Conservation (phyloP, 2,113 vertebrate species). For the Ifrita kowaldi region DNA sequence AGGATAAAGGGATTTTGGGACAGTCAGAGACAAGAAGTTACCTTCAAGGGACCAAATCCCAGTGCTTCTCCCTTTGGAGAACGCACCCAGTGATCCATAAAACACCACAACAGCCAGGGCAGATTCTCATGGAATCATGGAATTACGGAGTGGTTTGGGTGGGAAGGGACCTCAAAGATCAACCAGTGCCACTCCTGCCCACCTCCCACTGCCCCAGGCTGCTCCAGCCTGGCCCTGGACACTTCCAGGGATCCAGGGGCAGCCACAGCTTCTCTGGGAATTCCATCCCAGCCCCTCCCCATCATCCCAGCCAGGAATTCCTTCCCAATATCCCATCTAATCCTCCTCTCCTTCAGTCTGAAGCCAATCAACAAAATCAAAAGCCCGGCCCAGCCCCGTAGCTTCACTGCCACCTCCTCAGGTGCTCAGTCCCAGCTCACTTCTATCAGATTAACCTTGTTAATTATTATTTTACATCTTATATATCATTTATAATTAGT, state of each 20-base stretch:
- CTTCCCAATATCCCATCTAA: neutral
- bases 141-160: too few species aligned
- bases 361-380: neutral
- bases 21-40: too few species aligned
- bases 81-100: neutral
- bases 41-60: neutral
- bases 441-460: neutral
- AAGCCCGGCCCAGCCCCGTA: neutral
- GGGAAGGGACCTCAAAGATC: neutral
- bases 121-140: neutral
- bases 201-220: neutral
- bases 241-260: neutral
- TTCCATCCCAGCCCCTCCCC: neutral
- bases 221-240: neutral
- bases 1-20: fast-evolving
- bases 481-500: neutral
- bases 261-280: neutral
- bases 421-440: neutral
- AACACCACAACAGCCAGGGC: neutral
- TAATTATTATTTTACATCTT: neutral
- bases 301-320: neutral
- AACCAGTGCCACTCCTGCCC: neutral
- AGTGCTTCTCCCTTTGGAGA: neutral
- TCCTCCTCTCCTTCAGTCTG: neutral
- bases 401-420: neutral